phyloP scores from a whole-genome alignment of 2,113 vertebrate species.

The Strigops habroptila region DNA sequence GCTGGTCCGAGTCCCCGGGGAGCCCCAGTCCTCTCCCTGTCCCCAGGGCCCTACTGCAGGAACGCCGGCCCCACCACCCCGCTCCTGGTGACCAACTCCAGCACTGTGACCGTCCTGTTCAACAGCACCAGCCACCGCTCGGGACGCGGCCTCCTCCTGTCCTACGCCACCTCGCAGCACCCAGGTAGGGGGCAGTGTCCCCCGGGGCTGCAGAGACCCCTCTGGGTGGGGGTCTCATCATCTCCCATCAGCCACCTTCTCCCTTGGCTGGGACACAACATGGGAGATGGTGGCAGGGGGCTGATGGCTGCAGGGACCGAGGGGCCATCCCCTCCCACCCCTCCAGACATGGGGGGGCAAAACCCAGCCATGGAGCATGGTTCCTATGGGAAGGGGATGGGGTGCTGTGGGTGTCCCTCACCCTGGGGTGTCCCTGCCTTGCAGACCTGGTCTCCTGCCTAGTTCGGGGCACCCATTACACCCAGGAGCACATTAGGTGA shows the following conservation, averaged over 20 bases:
- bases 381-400: background rate
- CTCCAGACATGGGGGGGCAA: background rate
- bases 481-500: conserved; percentile 75
- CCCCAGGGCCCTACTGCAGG: conserved; percentile 82
- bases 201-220: background rate
- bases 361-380: background rate
- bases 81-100: conserved; percentile 72
- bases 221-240: background rate
- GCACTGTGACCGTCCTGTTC: conserved; percentile 75
- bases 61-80: conserved; percentile 42
- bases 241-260: background rate
- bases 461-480: conserved; percentile 82
- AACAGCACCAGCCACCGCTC: conserved; percentile 79
- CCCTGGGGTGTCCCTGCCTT: background rate
- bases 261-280: background rate
- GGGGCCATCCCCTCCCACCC: too few relatives aligned
- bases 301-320: background rate
- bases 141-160: conserved; percentile 84
- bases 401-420: background rate
- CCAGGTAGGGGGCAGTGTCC: conserved; percentile 68
- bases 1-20: background rate
- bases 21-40: background rate
- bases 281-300: background rate
- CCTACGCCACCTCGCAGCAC: conserved; percentile 79
- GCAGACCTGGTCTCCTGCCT: conserved; percentile 84